Conservation (phyloP, 2,797 vertebrate genomes). For the Hoplostethus atlanticus region DNA sequence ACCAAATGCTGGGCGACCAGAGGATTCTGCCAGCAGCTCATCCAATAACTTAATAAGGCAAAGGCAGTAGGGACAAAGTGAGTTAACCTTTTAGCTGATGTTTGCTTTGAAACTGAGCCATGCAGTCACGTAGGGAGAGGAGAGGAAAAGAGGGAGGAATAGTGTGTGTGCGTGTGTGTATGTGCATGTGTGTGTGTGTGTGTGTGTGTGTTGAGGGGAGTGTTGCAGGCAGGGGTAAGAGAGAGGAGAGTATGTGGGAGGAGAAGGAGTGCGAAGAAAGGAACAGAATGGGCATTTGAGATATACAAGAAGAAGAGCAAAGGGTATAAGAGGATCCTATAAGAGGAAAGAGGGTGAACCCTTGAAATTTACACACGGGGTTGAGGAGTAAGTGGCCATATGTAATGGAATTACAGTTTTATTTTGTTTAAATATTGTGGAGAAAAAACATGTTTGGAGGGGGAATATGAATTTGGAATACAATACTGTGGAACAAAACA, state of each 20-base stretch:
- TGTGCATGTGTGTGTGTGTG: conserved; percentile 25
- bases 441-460: neutral
- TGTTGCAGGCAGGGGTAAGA: conserved; percentile 18
- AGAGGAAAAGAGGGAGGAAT: neutral
- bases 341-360: neutral
- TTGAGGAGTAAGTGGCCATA: conserved; percentile 5
- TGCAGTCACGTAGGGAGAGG: conserved; percentile 28
- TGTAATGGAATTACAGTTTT: neutral
- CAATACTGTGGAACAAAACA: neutral
- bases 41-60: conserved; percentile 82
- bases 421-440: neutral
- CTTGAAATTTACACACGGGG: neutral
- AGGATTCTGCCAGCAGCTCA: conserved; percentile 59
- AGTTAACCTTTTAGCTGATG: conserved; percentile 76
- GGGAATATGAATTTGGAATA: conserved; percentile 3
- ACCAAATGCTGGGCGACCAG: conserved; percentile 65
- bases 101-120: conserved; percentile 74
- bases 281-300: conserved; percentile 14
- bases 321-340: too few species aligned
- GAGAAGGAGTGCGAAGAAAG: conserved; percentile 10
- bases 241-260: conserved; percentile 21
- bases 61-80: conserved; percentile 71
- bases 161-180: conserved; percentile 14
- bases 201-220: conserved; percentile 13
- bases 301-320: neutral